These are phyloP conservation scores for Scylla paramamosain DNA, from an alignment of 1,140 invertebrate species.

Conservation along the genomic window DNA sequence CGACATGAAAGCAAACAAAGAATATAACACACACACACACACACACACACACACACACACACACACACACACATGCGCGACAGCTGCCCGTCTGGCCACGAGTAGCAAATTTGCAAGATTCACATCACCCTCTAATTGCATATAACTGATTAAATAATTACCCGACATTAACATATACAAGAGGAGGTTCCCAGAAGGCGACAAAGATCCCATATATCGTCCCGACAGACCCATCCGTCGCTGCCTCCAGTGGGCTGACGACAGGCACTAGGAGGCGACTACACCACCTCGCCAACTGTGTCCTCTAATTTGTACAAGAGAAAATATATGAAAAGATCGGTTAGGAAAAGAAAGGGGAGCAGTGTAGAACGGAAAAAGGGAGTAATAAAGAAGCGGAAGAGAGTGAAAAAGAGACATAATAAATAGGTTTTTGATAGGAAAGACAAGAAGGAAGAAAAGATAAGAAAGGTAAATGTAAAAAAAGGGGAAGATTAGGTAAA, in stretches of 20 bases:
- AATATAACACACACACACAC: no score
- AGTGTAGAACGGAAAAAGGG: not conserved
- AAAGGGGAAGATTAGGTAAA: not conserved
- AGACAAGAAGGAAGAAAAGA: not conserved
- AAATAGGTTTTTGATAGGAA: not conserved
- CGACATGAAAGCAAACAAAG: no score
- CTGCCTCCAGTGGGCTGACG: not conserved
- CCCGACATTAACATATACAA: not conserved
- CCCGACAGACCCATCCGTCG: not conserved
- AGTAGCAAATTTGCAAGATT: not conserved
- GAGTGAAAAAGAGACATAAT: not conserved
- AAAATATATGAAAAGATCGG: not conserved
- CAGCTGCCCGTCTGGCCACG: not conserved
- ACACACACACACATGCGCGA: not conserved
- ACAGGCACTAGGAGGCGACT: no score
- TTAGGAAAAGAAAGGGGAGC: not conserved
- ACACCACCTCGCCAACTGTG: no score
- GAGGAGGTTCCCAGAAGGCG: not conserved
- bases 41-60: not conserved
- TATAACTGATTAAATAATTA: conserved; percentile 17
- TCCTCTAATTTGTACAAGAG: not conserved
- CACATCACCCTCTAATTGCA: not conserved
- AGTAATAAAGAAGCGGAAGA: not conserved
- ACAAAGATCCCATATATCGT: not conserved
- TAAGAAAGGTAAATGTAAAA: not conserved